Percentiles rank a stretch among this genome's conserved stretches.
These are phyloP conservation scores for Elmis aenea DNA, from an alignment of 2,888 invertebrate species.

Conservation along the genomic window DNA sequence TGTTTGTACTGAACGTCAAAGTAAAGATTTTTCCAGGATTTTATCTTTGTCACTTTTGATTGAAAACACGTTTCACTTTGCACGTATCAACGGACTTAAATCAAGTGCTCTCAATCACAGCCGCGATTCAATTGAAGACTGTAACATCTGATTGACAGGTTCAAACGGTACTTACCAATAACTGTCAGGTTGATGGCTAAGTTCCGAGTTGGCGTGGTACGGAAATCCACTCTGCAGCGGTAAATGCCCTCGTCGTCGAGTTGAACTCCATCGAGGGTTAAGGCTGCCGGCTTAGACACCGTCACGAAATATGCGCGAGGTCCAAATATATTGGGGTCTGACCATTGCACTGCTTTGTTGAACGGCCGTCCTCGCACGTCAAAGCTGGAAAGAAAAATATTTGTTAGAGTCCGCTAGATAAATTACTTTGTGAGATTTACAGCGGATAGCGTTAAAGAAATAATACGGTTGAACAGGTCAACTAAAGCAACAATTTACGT, in stretches of 20 bases:
- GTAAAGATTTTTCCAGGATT: no score
- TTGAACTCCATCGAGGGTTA: slow-evolving; percentile 78
- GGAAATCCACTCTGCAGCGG: slow-evolving; percentile 85
- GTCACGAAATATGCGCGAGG: slow-evolving; percentile 81
- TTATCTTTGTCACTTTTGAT: no score
- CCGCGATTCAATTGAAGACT: no score
- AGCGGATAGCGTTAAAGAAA: no score
- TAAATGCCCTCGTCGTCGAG: slow-evolving; percentile 83
- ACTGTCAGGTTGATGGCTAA: slow-evolving; percentile 85
- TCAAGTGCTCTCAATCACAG: no score
- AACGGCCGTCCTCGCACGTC: slow-evolving; percentile 79
- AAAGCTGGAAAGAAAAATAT: slow-evolving; percentile 62
- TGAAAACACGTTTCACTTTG: no score
- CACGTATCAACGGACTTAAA: no score
- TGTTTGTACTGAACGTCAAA: no score
- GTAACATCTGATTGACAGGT: background rate
- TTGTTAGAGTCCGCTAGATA: no score
- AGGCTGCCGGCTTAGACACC: slow-evolving; percentile 71
- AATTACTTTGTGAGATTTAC: no score
- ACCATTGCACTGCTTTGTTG: slow-evolving; percentile 78
- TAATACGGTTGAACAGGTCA: no score
- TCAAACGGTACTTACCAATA: slow-evolving; percentile 64
- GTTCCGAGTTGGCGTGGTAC: slow-evolving; percentile 82
- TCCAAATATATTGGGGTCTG: slow-evolving; percentile 76
- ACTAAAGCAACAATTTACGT: no score